phyloP scores from a whole-genome alignment of 1,140 invertebrate species.

The Piezodorus guildinii region DNA sequence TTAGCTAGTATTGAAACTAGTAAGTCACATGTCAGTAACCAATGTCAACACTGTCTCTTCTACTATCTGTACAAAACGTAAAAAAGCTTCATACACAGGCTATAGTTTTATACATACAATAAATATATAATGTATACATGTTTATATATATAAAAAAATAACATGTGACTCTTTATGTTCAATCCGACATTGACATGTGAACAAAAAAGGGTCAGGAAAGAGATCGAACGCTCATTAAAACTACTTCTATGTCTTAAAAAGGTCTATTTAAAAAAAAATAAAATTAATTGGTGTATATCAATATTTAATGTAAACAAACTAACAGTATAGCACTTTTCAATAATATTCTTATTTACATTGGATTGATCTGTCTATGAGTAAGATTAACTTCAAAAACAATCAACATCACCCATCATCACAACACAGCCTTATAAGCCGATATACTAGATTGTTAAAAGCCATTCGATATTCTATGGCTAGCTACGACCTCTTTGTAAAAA shows the following conservation, averaged over 20 bases:
- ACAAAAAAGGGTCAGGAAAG: constrained; percentile 10
- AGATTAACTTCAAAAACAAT: constrained; percentile 2
- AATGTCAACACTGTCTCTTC: constrained; percentile 18
- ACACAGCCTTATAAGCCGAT: constrained; percentile 19
- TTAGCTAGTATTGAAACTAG: neutral
- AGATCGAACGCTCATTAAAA: constrained; percentile 10
- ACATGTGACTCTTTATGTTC: constrained; percentile 12
- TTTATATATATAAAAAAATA: constrained; percentile 21
- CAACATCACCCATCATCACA: constrained; percentile 16
- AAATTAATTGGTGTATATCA: constrained; percentile 12
- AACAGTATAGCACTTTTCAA: constrained; percentile 14
- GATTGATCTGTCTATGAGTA: neutral
- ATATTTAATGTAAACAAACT: constrained; percentile 3
- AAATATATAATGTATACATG: constrained; percentile 15
- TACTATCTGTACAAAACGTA: constrained; percentile 17
- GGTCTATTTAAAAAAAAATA: constrained; percentile 13
- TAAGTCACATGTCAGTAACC: constrained; percentile 14
- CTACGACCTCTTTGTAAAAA: constrained; percentile 15
- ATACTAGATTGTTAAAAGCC: constrained; percentile 17
- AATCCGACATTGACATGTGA: constrained; percentile 9
- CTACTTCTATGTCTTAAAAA: constrained; percentile 13
- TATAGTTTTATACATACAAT: constrained; percentile 13
- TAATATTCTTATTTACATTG: constrained; percentile 15
- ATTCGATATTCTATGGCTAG: constrained; percentile 9
- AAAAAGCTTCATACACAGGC: constrained; percentile 12